Base-by-base conservation (phyloP, 2,888 invertebrate species). In the Campaea margaritaria region DNA sequence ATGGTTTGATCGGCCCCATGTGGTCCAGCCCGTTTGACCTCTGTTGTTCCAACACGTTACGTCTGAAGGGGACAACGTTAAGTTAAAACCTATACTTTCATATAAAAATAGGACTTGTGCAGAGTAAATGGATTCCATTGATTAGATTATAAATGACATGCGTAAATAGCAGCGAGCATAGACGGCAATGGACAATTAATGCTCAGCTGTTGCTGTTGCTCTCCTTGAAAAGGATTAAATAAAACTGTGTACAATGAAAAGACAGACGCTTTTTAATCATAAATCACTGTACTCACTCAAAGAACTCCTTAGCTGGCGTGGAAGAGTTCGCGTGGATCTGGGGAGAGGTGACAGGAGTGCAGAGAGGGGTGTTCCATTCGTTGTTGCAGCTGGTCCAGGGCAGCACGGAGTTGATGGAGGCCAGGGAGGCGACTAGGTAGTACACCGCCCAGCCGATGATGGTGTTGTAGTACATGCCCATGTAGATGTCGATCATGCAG, bases 381-480 rank as follows among this genome's bases (percentile, higher is more conserved):
- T 98, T 97, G 82, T 95, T 94, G 83, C 98, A 98, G 68, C 95
- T 95, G 54, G 96, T 96, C 98, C 98, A 98, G 0, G 98, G 98
- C 51, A 98, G 93, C 79, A 95, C 95, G 0, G 94, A 94, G 82
- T 95, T 95, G 87, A 97, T 96, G 69, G 97, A 97, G 39, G 95
- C 95, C 78, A 97, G 94, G 34, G 97, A 97, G 12, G 96, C 96
- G 73, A 97, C 94, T 69, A 97, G 93, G 89, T 97, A 98, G 91
- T 97, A 98, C 53, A 98, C 96, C 44, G 98, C 98, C 97, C 98
- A 98, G 46, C 98, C 97, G 78, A 99, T 98, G 85, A 99, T 97
- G 48, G 98, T 98, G 92, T 99, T 99, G 93, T 99, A 99, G 93
- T 98, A 98, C 96, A 98, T 98, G 73, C 97, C 97, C 95, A 96